Evolutionary conservation across 2,113 vertebrate species (phyloP).

Genomic region (Albula glossodonta): DNA sequence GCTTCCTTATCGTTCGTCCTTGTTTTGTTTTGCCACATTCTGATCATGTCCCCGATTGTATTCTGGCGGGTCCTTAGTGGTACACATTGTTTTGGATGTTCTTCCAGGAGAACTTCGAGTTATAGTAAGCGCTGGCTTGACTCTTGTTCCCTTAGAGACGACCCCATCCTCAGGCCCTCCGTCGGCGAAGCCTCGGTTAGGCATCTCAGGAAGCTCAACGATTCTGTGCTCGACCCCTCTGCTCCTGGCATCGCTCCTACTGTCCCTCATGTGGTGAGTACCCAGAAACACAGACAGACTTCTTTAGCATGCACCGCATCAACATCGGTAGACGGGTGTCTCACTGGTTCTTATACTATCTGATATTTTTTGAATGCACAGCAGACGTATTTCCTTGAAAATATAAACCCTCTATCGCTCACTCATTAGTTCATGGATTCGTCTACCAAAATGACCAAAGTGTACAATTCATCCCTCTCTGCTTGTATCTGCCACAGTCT

Average conservation of each 20-base stretch:
- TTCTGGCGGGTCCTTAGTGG: neutral
- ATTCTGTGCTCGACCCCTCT: conserved; percentile 42
- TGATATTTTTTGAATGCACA: too few species aligned
- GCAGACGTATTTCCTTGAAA: neutral
- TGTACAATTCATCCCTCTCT: neutral
- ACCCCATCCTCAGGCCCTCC: conserved; percentile 50
- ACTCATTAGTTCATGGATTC: neutral
- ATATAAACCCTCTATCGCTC: neutral
- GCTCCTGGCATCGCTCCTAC: conserved; percentile 44
- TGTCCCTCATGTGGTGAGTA: conserved; percentile 58
- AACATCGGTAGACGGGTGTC: too few species aligned
- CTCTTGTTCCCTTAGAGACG: conserved; percentile 39
- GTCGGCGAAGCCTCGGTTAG: conserved; percentile 43
- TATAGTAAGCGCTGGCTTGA: neutral
- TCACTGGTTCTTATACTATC: too few species aligned
- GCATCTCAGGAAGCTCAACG: conserved; percentile 30
- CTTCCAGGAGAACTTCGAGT: neutral
- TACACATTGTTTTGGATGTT: neutral
- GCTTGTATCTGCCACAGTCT: too few species aligned
- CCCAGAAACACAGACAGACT: neutral
- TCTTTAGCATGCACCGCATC: too few species aligned
- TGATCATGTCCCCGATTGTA: neutral
- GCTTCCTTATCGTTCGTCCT: neutral
- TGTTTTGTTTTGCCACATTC: neutral
- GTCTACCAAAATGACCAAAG: neutral